Evolutionary conservation across 2,113 vertebrate species (phyloP).

Genomic region (Macrotis lagotis): DNA sequence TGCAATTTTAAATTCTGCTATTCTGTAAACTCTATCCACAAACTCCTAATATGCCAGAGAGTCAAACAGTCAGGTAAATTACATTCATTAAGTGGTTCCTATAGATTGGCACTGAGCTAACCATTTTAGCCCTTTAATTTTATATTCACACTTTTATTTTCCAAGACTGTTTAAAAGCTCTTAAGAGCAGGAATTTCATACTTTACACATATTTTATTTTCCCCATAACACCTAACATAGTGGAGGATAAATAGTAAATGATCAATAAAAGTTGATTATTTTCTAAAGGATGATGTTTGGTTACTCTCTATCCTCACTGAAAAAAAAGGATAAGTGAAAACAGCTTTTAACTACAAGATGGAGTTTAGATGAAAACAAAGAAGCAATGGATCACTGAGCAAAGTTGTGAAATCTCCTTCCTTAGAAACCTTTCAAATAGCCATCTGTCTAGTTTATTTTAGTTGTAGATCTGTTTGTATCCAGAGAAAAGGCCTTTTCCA

Average conservation of each 20-base stretch:
- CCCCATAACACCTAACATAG: not conserved
- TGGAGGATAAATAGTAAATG: not conserved
- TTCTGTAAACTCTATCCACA: not conserved
- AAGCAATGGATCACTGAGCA: constrained; percentile 1
- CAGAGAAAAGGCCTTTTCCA: constrained; percentile 15
- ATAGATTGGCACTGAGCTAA: not conserved
- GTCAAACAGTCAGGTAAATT: not conserved
- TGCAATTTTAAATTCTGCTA: not conserved
- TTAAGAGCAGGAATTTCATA: constrained; percentile 19
- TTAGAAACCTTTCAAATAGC: constrained; percentile 18
- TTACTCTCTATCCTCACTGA: constrained; percentile 11
- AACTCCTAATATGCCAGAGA: not conserved
- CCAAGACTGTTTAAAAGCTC: not conserved
- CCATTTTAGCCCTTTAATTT: not conserved
- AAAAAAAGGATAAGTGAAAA: constrained; percentile 18
- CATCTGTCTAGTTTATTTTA: constrained; percentile 26
- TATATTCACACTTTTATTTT: constrained; percentile 36
- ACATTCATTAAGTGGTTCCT: not conserved
- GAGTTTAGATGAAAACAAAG: not conserved
- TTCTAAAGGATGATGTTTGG: constrained; percentile 9
- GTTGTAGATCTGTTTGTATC: not conserved
- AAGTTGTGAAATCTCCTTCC: not conserved
- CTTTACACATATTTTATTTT: constrained; percentile 18
- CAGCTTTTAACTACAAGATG: constrained; percentile 20
- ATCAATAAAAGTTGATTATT: not conserved